These are phyloP conservation scores for Anniella stebbinsi DNA, from an alignment of 2,797 vertebrate species.

Conservation along the genomic window DNA sequence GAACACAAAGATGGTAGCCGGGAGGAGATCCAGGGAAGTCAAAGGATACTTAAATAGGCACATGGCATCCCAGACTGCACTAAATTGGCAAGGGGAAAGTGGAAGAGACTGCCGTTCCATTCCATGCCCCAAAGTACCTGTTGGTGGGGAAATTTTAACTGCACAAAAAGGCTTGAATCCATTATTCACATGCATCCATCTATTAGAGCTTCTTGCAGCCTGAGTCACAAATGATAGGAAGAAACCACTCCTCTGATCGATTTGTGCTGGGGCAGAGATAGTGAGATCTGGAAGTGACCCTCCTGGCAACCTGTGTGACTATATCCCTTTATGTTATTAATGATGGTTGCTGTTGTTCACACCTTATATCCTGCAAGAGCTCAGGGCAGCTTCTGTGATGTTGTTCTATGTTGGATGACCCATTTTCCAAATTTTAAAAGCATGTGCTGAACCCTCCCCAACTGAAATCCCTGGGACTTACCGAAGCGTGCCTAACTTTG, in stretches of 20 bases:
- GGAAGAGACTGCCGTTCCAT: background rate
- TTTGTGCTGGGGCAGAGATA: background rate
- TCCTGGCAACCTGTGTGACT: background rate
- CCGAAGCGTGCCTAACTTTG: too few relatives aligned
- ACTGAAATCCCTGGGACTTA: background rate
- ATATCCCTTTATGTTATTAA: background rate
- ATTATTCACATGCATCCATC: background rate
- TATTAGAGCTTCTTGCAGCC: background rate
- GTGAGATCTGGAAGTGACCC: too few relatives aligned
- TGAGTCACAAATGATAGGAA: background rate
- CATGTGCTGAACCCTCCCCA: constrained; percentile 23
- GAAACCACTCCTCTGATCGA: background rate
- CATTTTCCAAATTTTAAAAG: constrained; percentile 23
- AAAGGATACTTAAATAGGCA: background rate
- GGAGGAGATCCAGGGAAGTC: background rate
- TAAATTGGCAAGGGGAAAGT: background rate
- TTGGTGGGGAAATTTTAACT: background rate
- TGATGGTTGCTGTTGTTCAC: background rate
- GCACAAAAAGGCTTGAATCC: background rate
- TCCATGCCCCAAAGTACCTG: background rate
- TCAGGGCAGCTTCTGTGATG: background rate
- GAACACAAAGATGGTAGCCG: background rate
- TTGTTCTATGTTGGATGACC: background rate
- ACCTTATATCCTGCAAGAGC: background rate
- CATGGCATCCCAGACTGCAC: too few relatives aligned